These are phyloP conservation scores for Boleophthalmus pectinirostris DNA, from an alignment of 2,113 vertebrate species.

Conservation along the genomic window DNA sequence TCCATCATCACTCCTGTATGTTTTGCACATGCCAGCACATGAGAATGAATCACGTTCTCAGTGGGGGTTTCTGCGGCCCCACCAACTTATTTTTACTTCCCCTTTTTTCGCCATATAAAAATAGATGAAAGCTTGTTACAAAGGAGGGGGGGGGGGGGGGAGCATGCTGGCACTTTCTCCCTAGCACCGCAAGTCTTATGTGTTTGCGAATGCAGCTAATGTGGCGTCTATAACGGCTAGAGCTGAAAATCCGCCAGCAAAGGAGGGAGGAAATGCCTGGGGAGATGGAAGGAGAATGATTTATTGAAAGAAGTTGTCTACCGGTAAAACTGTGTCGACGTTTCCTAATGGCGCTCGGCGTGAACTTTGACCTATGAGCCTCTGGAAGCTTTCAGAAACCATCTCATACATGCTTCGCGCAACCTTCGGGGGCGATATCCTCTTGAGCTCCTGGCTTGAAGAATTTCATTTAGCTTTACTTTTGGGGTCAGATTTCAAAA, in stretches of 20 bases:
- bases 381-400: slow-evolving; percentile 34
- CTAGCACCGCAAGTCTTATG: slow-evolving; percentile 14
- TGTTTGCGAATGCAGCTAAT: slow-evolving; percentile 60
- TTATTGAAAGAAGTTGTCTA: slow-evolving; percentile 6
- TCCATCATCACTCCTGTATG: background rate
- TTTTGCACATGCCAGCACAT: slow-evolving; percentile 4
- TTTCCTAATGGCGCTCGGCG: background rate
- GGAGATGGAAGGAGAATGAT: background rate
- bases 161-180: slow-evolving; percentile 32
- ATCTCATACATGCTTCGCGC: slow-evolving; percentile 15
- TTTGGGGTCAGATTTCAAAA: slow-evolving; percentile 28
- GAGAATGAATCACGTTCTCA: slow-evolving; percentile 10
- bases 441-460: slow-evolving; percentile 33
- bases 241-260: background rate
- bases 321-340: slow-evolving; percentile 12
- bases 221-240: slow-evolving; percentile 46
- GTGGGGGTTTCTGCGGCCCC: slow-evolving; percentile 2
- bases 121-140: slow-evolving; percentile 71
- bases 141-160: slow-evolving; percentile 53
- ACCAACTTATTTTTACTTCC: slow-evolving; percentile 4
- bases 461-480: slow-evolving; percentile 51
- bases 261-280: background rate
- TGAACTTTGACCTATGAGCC: slow-evolving; percentile 43
- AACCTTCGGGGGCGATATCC: slow-evolving; percentile 58
- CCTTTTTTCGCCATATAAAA: slow-evolving; percentile 53